Conservation (phyloP, 2,888 invertebrate genomes). For the Synanthedon myopaeformis region DNA sequence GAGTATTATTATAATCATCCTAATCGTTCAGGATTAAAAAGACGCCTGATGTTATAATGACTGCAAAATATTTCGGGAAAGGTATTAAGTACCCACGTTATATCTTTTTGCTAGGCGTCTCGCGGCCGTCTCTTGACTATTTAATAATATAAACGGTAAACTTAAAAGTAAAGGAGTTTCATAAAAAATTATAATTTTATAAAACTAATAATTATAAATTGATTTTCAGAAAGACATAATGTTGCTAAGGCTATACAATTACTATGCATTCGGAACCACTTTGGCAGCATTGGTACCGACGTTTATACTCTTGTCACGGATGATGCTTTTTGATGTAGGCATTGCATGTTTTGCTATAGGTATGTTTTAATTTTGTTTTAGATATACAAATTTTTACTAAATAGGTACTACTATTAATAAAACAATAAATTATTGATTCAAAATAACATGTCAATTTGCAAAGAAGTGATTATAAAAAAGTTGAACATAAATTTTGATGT, state of each 20-base stretch:
- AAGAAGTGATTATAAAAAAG: background rate
- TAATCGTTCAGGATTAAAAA: too few relatives aligned
- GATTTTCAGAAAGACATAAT: slow-evolving; percentile 47
- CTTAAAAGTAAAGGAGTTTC: too few relatives aligned
- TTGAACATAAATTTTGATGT: background rate
- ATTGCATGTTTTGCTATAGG: slow-evolving; percentile 41
- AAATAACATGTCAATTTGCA: background rate
- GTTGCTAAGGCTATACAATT: slow-evolving; percentile 50
- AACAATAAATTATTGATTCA: background rate
- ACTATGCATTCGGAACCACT: slow-evolving; percentile 40
- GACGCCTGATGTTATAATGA: too few relatives aligned
- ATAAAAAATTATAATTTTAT: too few relatives aligned
- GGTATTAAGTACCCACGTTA: too few relatives aligned
- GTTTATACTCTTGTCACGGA: slow-evolving; percentile 32
- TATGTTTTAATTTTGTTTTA: slow-evolving; percentile 14
- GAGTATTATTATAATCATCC: too few relatives aligned
- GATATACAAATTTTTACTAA: background rate
- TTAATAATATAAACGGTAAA: too few relatives aligned
- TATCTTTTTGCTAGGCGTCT: too few relatives aligned
- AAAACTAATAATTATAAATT: background rate
- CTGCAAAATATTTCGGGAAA: too few relatives aligned
- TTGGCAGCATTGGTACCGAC: slow-evolving; percentile 43
- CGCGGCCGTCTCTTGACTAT: background rate
- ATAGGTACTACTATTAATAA: background rate
- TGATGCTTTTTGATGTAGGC: slow-evolving; percentile 33